phyloP scores from a whole-genome alignment of 2,113 vertebrate genomes.

The Labrus mixtus region DNA sequence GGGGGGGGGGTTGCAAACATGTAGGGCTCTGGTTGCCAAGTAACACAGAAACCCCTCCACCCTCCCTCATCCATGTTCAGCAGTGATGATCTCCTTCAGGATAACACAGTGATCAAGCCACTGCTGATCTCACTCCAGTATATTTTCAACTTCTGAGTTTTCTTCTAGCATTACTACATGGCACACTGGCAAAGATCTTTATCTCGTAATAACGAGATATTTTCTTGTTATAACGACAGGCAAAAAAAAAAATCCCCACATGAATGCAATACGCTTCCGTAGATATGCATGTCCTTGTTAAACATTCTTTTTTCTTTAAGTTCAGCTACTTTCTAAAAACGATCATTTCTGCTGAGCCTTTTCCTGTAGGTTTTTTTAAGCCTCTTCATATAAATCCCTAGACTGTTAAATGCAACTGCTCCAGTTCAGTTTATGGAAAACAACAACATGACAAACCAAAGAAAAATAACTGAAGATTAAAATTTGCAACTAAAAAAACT shows the following conservation, averaged over 20 bases:
- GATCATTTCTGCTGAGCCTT: not conserved
- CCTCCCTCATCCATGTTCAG: constrained; percentile 3
- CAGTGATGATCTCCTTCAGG: not conserved
- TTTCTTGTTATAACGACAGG: no score
- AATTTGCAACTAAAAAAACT: no score
- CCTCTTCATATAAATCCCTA: not conserved
- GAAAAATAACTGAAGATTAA: no score
- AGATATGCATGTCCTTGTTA: no score
- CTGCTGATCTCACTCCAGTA: constrained; percentile 27
- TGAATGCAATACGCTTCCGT: no score
- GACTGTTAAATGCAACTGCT: constrained; percentile 3
- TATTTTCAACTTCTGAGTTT: constrained; percentile 27
- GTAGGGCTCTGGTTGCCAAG: constrained; percentile 39
- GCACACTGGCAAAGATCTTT: not conserved
- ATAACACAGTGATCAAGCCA: not conserved
- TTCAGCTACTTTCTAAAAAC: not conserved
- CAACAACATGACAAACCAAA: constrained; percentile 20
- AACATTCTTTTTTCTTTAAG: no score
- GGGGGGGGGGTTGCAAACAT: constrained; percentile 3
- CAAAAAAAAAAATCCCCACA: no score
- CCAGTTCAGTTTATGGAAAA: not conserved
- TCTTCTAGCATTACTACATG: not conserved
- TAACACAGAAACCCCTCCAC: constrained; percentile 15
- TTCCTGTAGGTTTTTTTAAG: constrained; percentile 11
- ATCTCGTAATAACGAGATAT: no score